Conservation (phyloP, 2,888 invertebrate species). For the Drosophila emarginata region DNA sequence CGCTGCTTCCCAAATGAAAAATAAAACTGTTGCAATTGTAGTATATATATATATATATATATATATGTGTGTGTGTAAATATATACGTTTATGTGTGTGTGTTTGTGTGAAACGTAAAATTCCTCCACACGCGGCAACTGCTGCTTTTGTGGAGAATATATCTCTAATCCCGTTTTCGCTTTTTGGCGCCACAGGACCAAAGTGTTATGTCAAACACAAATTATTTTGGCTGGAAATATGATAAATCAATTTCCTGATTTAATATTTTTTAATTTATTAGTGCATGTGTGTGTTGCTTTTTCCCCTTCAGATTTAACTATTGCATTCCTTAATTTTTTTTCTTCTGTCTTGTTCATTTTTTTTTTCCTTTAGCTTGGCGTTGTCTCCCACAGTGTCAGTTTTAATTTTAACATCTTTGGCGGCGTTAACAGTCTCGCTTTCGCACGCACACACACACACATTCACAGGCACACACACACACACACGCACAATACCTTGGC, state of each 20-base stretch:
- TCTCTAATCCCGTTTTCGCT: not conserved
- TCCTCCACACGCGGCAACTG: conserved; percentile 55
- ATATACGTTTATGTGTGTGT: conserved; percentile 11
- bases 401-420: conserved; percentile 36
- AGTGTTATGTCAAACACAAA: not conserved
- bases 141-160: conserved; percentile 15
- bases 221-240: not conserved
- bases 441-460: not conserved
- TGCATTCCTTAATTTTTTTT: conserved; percentile 11
- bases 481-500: conserved; percentile 8
- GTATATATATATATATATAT: not conserved
- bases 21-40: conserved; percentile 11
- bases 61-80: conserved; percentile 16
- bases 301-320: not conserved
- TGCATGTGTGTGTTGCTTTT: too few species aligned
- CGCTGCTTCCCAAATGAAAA: not conserved
- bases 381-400: conserved; percentile 57
- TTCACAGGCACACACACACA: not conserved
- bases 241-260: not conserved
- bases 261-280: not conserved
- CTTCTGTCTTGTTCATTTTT: conserved; percentile 25
- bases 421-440: conserved; percentile 30
- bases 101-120: conserved; percentile 33
- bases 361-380: conserved; percentile 43
- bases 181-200: conserved; percentile 11